Base-by-base conservation (phyloP, 1,140 invertebrate genomes). In the Zaprionus ghesquierei region DNA sequence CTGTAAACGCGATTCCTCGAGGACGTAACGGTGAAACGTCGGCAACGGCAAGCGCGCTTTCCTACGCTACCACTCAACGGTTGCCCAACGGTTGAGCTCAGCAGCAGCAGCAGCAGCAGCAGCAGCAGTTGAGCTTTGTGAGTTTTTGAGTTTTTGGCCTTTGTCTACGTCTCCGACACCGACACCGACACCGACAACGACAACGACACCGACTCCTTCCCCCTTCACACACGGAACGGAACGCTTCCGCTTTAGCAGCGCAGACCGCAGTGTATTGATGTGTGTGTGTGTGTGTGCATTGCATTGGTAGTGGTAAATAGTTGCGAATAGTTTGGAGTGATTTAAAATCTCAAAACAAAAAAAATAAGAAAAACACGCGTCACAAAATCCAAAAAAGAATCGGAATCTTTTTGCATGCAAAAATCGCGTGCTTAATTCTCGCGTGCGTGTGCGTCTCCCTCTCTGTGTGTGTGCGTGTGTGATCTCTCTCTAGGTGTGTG, bases 1-100 rank as follows among this genome's bases (percentile, higher is more conserved):
- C 90, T 91, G 89, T 90, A 90, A 90, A 82, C 89, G 90, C 90
- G 90, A 91, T 91, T 91, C 90, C 90, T 91, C 90, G 90, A 91
- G 90, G 90, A 91, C 90, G 90, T 91, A 90, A 91, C 89, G 90
- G 90, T 90, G 78, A 89, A 89, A 90, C 89, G 90, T 89, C 81
- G 89, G 85, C 78, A 81, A 60, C 70, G 64, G 70, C 70, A 72
- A 89, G 86, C 85, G 79, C 84, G 82, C 76, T 82, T 69, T 85
- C 79, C 71, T 61, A 75, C 35, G 35, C 61, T 70, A 76, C 77
- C 77, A 79, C 70, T 65, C 70, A 69, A 73, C 72, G 60, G 68
- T 69, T 69, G 50, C 50, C 58, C 55, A 54, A 49, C 59, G 62
- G 72, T 75, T 66, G 70, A 71, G 74, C 70, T 65, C 64, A 61